These are phyloP conservation scores for Plestiodon gilberti DNA, from an alignment of 2,113 vertebrate genomes.

Conservation along the genomic window DNA sequence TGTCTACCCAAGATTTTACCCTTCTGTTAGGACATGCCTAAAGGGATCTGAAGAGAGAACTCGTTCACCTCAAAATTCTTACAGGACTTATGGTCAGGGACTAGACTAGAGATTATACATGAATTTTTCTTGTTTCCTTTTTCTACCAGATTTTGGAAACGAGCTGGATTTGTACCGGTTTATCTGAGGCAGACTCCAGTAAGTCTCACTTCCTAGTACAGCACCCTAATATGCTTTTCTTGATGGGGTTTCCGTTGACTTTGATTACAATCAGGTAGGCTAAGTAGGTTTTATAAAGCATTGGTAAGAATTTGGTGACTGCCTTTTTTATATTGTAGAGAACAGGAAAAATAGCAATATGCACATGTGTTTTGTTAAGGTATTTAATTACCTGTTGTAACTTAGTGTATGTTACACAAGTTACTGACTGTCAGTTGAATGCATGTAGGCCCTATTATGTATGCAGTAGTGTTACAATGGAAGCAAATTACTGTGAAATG, in stretches of 20 bases:
- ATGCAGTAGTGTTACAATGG: not conserved
- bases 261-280: not conserved
- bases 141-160: constrained; percentile 92
- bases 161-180: constrained; percentile 91
- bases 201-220: constrained; percentile 65
- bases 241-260: constrained; percentile 5
- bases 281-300: not conserved
- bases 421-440: not conserved
- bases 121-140: not conserved
- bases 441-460: not conserved
- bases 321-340: not conserved
- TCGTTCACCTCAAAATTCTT: no score
- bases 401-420: not conserved
- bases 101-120: not conserved
- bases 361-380: not conserved
- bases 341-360: not conserved
- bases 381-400: not conserved
- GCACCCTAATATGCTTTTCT: not conserved
- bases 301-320: not conserved
- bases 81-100: no score
- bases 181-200: constrained; percentile 96
- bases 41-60: no score
- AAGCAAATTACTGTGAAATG: not conserved
- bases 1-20: no score
- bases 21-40: no score